Evolutionary conservation across 1,140 invertebrate species (phyloP), one percentile per base, ranked within the genome.

Genomic region (Stegodyphus mimosarum): DNA sequence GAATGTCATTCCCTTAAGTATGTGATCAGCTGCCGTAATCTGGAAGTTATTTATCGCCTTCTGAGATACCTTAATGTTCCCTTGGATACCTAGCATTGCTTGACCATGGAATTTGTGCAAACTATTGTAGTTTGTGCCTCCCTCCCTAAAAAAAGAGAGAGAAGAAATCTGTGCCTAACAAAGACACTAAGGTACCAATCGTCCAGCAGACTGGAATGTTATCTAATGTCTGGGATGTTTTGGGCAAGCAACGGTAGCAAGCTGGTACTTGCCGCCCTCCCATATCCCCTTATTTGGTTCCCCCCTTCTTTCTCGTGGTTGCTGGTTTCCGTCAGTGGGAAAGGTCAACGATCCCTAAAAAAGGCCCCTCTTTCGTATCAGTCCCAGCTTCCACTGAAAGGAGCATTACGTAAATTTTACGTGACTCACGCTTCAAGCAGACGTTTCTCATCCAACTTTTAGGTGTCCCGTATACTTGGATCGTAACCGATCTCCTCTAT

Each of bases 321-420:
- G 79, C 70, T 73, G 77, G 67, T 80, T 80, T 60, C 67, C 66
- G 66, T 81, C 79, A 60, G 33, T 33, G 60, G 53, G 66, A 66
- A 33, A 83, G 81, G 81, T 75, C 81, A 84, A 48, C 81, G 81
- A 84, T 73, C 81, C 81, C 50, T 74, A 17, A 48, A 13, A 55
- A 15, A 33, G 72, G 72, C 49, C 81, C 70, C 79, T 50, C 77
- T 71, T 52, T 69, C 67, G 67, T 79, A 64, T 80, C 66, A 80
- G 67, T 18, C 50, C 17, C 70, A 83, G 70, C 48, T 52, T 73
- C 10, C 10, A 52, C 55, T 81, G 52, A 81, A 81, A 73, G 79
- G 33, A 52, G 70, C 69, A 73, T 81, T 81, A 69, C 81, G 52
- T 84, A 66, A 75, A 84, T 84, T 84, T 84, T 60, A 74, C 81